Evolutionary conservation across 2,888 invertebrate species (phyloP), one percentile per base, ranked within the genome.

Genomic region (Dichetophora obliterata): DNA sequence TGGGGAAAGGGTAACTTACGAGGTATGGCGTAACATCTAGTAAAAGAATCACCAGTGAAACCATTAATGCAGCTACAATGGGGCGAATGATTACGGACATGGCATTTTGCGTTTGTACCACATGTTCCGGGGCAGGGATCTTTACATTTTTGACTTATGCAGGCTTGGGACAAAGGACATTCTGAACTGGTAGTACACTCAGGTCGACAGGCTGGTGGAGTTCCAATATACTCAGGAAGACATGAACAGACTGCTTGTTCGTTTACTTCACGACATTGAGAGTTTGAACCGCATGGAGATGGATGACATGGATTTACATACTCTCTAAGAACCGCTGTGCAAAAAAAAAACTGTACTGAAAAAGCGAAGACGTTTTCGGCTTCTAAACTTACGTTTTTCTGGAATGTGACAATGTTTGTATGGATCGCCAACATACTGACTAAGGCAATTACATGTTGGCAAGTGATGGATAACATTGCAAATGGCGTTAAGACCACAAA

Each of bases 401-500:
- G 89, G 86, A 11, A 90, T 80, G 76, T 88, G 90, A 83, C 94
- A 95, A 84, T 91, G 93, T 79, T 90, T 90, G 85, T 94, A 95
- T 5, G 95, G 95, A 89, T 95, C 93, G 80, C 95, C 95, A n/a
- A 93, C 92, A 85, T 93, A 95, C 37, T 93, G 93, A 74, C 90
- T 87, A 14, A 92, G 89, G 85, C 95, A 95, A 76, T 91, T 92
- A 84, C 95, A 93, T 52, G 91, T 90, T 76, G 94, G 93, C 82
- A 95, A 85, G 89, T 94, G 94, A 84, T 93, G 94, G 5, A 93
- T 90, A 8, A 93, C 93, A 87, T 92, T 92, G 86, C 95, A 95
- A 69, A 91, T 87, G 5, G 95, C 93, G 83, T 94, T 94, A 77
- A 92, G 90, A 3, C 94, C 94, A 85, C 95, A 95, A 19, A 93